Percentiles rank a stretch among this genome's conserved stretches.
phyloP scores from a whole-genome alignment of 1,140 invertebrate species.

The Caenorhabditis briggsae region DNA sequence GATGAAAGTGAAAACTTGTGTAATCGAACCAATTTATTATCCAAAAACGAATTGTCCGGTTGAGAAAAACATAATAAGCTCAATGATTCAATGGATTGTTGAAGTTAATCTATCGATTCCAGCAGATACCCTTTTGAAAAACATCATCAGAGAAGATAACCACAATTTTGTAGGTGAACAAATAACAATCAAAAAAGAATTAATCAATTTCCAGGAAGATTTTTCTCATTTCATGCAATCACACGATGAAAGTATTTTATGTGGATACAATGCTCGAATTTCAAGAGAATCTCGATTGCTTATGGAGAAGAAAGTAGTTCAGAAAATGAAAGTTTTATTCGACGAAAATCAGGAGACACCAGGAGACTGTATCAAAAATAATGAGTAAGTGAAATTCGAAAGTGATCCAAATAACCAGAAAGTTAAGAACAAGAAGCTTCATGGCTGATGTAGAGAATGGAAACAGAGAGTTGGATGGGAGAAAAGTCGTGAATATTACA shows the following conservation, averaged over 20 bases:
- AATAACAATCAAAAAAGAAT: background rate
- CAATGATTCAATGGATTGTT: slow-evolving; percentile 42
- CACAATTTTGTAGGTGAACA: slow-evolving; percentile 14
- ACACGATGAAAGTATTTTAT: slow-evolving; percentile 28
- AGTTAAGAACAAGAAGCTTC: background rate
- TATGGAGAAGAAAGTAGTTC: background rate
- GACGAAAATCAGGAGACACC: background rate
- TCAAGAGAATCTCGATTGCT: slow-evolving; percentile 3
- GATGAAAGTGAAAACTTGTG: slow-evolving; percentile 28
- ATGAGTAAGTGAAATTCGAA: background rate
- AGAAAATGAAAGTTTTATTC: background rate
- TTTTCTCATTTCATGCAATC: slow-evolving; percentile 34
- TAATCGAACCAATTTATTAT: slow-evolving; percentile 34
- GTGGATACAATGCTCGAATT: slow-evolving; percentile 22
- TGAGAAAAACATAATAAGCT: background rate
- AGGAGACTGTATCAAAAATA: background rate
- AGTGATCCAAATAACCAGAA: too few species aligned
- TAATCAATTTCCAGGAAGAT: background rate
- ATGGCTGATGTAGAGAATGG: background rate
- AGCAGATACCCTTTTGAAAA: slow-evolving; percentile 36
- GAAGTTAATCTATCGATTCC: slow-evolving; percentile 14
- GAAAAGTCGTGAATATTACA: background rate
- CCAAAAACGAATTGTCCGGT: slow-evolving; percentile 25
- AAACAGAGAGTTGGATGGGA: background rate
- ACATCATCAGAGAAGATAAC: slow-evolving; percentile 30